A percentile compares a stretch with the other conserved stretches of the same genome.
These are phyloP conservation scores for Taphrorychus bicolor DNA, from an alignment of 2,888 invertebrate species.

Conservation along the genomic window DNA sequence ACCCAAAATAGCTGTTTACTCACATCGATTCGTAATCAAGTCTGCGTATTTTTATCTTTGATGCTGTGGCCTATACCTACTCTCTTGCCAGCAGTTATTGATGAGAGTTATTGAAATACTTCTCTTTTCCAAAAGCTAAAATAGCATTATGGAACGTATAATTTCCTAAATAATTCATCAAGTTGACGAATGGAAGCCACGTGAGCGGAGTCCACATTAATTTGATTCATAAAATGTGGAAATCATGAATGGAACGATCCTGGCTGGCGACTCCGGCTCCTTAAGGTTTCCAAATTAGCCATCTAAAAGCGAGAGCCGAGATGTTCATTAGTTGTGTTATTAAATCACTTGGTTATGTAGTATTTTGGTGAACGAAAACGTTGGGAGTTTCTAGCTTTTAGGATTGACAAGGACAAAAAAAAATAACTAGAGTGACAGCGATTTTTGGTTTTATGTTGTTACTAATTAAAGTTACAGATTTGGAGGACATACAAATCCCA, in stretches of 20 bases:
- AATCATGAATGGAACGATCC: conserved; percentile 39
- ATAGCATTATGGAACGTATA: conserved; percentile 1
- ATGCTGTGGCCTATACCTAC: no score
- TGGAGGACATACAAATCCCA: conserved; percentile 29
- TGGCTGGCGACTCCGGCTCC: conserved; percentile 28
- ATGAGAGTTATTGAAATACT: no score
- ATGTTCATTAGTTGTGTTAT: conserved; percentile 16
- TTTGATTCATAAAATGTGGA: conserved; percentile 43
- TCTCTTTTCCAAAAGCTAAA: conserved; percentile 14
- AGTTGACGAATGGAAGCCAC: conserved; percentile 27
- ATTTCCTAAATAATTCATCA: conserved; percentile 28
- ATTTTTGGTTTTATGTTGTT: conserved; percentile 8
- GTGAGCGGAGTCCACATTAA: conserved; percentile 28
- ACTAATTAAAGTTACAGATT: conserved; percentile 35
- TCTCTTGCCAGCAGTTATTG: no score
- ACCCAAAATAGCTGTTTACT: neutral
- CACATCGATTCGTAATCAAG: neutral
- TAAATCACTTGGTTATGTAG: conserved; percentile 8
- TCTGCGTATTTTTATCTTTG: neutral
- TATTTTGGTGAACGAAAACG: conserved; percentile 7
- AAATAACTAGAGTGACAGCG: neutral
- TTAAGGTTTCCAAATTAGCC: conserved; percentile 42
- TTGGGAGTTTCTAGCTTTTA: neutral
- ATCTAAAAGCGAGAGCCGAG: conserved; percentile 21
- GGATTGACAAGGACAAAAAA: neutral